These are phyloP conservation scores for Pavo muticus DNA, from an alignment of 2,113 vertebrate species.

Conservation along the genomic window DNA sequence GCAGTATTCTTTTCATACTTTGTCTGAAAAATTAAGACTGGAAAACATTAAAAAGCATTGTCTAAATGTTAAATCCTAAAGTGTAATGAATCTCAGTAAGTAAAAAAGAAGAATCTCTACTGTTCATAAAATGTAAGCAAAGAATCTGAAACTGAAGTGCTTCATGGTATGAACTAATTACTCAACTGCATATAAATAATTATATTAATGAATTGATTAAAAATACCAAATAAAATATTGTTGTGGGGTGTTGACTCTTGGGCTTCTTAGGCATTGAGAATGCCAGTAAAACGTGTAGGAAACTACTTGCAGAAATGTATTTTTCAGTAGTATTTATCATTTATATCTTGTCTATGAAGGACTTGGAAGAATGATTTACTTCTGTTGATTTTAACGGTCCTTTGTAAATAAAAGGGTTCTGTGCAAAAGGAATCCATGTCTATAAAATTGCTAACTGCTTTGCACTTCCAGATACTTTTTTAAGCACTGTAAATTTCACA, in stretches of 20 bases:
- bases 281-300: conserved; percentile 35
- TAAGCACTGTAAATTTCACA: conserved; percentile 70
- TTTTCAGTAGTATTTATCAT: conserved; percentile 54
- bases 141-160: not conserved
- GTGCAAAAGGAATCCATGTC: conserved; percentile 13
- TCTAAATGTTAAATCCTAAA: not conserved
- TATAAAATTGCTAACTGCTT: conserved; percentile 63
- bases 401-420: conserved; percentile 47
- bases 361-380: conserved; percentile 57
- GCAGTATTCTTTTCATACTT: not conserved
- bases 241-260: not conserved
- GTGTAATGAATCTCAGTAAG: not conserved
- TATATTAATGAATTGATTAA: not conserved
- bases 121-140: not conserved
- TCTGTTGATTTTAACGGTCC: conserved; percentile 60
- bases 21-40: not conserved
- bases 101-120: not conserved
- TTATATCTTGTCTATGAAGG: conserved; percentile 48
- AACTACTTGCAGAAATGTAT: not conserved
- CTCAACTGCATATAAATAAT: conserved; percentile 11
- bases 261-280: not conserved
- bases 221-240: conserved; percentile 1
- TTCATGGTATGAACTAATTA: not conserved
- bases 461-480: conserved; percentile 52
- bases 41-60: not conserved